Base-by-base conservation (phyloP, 2,797 vertebrate genomes). In the Aotus griseimembra region DNA sequence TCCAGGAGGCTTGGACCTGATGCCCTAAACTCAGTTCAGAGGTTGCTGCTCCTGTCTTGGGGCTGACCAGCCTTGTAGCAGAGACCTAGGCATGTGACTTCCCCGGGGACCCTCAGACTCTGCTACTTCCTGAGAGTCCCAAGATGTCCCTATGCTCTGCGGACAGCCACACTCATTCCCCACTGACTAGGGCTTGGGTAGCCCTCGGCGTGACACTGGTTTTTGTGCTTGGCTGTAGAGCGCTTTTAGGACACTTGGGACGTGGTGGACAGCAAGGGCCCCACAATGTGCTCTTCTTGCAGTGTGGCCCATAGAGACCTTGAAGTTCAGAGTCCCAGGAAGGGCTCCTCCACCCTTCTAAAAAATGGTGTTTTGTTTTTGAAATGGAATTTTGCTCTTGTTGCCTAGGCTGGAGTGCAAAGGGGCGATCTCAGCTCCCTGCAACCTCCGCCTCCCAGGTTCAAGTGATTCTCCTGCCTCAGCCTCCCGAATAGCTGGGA, bases 51-150 rank as follows among this genome's bases (percentile, higher is more conserved):
- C 52, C 39, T 15, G 13, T 57, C 48, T 48, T n/a, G 0, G 30
- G 13, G 30, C 5, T 4, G 80, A 41, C n/a, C 15, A 3, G 13
- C 28, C 55, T n/a, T 44, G 39, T 46, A 1, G 3, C 0, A 7
- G 17, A 26, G 41, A 50, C 39, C 33, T 19, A 8, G 48, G 64
- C 39, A 17, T 76, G 19, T 20, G 26, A 50, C 28, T 82, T 76
- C 70, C 58, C 36, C 19, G 0, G 48, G 77, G 36, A 30, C 61
- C 26, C 41, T 24, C 5, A 26, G 13, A 15, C 15, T 67, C 46
- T 22, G 30, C 19, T n/a, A 11, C 17, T 48, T 48, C 76, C 10
- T 79, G 9, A 50, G 76, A 24, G 33, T n/a, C 76, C 48, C 0
- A 3, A 79, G 19, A 52, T 5, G 5, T 50, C 75, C 44, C 76